A percentile compares a stretch with the other conserved stretches of the same genome.
These are phyloP conservation scores for Tiliacea citrago DNA, from an alignment of 2,888 invertebrate species.

Conservation along the genomic window DNA sequence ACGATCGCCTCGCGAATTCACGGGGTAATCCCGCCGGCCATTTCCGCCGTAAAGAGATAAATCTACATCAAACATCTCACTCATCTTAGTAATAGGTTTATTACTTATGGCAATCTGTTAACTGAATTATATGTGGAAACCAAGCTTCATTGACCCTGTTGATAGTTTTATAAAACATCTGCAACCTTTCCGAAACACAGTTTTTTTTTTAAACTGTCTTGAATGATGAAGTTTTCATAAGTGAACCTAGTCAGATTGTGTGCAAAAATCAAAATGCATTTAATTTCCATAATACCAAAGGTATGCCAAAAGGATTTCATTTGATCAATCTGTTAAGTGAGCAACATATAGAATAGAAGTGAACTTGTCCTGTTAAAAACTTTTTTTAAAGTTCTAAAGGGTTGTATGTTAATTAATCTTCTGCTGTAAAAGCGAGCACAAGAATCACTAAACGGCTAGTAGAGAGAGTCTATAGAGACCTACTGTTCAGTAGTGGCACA, in stretches of 20 bases:
- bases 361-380: neutral
- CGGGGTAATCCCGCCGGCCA: constrained; percentile 42
- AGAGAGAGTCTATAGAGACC: neutral
- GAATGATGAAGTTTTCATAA: neutral
- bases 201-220: neutral
- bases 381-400: constrained; percentile 10
- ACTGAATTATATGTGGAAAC: constrained; percentile 22
- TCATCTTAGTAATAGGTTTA: constrained; percentile 67
- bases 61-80: constrained; percentile 53
- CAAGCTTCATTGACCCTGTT: neutral
- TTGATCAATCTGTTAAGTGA: neutral
- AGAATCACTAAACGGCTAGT: neutral
- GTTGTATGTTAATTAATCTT: neutral
- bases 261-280: neutral
- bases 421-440: neutral
- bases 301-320: neutral
- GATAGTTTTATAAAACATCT: neutral
- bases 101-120: constrained; percentile 59
- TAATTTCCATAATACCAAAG: neutral
- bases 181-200: neutral
- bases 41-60: constrained; percentile 61
- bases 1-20: no score
- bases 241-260: neutral
- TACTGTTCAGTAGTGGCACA: neutral
- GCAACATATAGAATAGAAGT: neutral